Evolutionary conservation across 2,888 invertebrate species (phyloP).

Genomic region (Neelides folsomi): DNA sequence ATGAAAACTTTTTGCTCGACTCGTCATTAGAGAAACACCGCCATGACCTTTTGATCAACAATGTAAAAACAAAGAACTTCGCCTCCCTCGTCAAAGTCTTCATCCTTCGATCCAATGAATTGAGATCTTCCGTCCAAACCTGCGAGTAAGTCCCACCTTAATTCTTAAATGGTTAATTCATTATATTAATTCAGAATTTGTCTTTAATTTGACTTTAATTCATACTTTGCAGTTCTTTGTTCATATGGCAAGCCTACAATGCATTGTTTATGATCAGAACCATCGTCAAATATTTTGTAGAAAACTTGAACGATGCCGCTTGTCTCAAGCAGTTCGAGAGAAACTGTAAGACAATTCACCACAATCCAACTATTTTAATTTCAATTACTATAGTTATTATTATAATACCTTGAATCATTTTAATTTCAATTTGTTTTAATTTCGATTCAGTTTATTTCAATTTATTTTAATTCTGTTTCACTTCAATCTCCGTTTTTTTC

Average conservation of each 20-base stretch:
- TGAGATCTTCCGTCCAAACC: slow-evolving; percentile 70
- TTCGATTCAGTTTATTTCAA: too few relatives aligned
- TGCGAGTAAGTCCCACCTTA: slow-evolving; percentile 56
- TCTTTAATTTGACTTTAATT: too few relatives aligned
- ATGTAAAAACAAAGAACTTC: slow-evolving; percentile 76
- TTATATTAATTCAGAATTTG: too few relatives aligned
- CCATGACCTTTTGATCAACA: slow-evolving; percentile 66
- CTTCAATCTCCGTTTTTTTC: not conserved
- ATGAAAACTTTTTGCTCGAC: slow-evolving; percentile 68
- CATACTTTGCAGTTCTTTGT: slow-evolving; percentile 49
- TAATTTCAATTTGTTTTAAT: too few relatives aligned
- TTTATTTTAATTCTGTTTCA: slow-evolving; percentile 1
- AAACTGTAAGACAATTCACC: slow-evolving; percentile 17
- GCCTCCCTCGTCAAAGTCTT: slow-evolving; percentile 76
- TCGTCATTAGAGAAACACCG: slow-evolving; percentile 60
- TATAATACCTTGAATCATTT: too few relatives aligned
- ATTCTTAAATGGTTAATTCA: too few relatives aligned
- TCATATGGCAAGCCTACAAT: slow-evolving; percentile 91
- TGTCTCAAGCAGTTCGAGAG: slow-evolving; percentile 60
- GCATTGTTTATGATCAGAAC: slow-evolving; percentile 73
- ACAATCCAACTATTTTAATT: too few relatives aligned
- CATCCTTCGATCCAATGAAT: slow-evolving; percentile 62
- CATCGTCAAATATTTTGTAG: slow-evolving; percentile 72
- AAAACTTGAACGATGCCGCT: slow-evolving; percentile 78
- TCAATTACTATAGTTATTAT: too few relatives aligned